Evolutionary conservation across 2,888 invertebrate species (phyloP).

Genomic region (Eucera pruinosa): DNA sequence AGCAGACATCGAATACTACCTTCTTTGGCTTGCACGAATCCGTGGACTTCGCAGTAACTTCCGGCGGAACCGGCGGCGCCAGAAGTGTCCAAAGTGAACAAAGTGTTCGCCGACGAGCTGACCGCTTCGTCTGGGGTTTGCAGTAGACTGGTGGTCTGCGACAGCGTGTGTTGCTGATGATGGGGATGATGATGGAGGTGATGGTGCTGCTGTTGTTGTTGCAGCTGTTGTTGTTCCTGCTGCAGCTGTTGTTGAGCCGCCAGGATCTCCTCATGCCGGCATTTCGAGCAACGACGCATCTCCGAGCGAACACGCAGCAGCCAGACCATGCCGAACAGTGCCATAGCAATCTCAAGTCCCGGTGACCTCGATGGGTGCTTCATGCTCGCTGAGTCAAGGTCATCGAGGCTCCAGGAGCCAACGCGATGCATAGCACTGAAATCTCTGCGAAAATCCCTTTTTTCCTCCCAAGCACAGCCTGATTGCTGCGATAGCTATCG

Average conservation of each 20-base stretch:
- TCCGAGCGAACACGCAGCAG: conserved; percentile 92
- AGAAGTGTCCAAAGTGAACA: conserved; percentile 86
- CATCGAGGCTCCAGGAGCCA: conserved; percentile 81
- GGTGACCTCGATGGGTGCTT: conserved; percentile 82
- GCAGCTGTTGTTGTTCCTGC: conserved; percentile 79
- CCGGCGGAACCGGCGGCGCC: conserved; percentile 83
- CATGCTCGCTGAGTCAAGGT: conserved; percentile 81
- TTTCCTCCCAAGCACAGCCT: conserved; percentile 4
- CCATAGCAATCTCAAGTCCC: conserved; percentile 88
- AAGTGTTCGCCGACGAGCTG: conserved; percentile 83
- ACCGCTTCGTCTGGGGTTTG: conserved; percentile 78
- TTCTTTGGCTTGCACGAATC: conserved; percentile 86
- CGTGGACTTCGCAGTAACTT: conserved; percentile 87
- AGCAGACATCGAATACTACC: conserved; percentile 80
- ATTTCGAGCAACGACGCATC: conserved; percentile 90
- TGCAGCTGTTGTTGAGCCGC: conserved; percentile 79
- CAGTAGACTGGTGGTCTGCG: conserved; percentile 68
- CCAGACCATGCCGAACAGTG: conserved; percentile 95
- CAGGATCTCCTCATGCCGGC: conserved; percentile 86
- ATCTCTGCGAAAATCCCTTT: conserved; percentile 45
- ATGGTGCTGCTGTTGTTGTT: conserved; percentile 77
- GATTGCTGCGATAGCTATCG: not conserved
- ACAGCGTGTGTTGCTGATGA: conserved; percentile 76
- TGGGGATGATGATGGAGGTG: conserved; percentile 72
- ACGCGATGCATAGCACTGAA: conserved; percentile 78